A percentile compares a stretch with the other conserved stretches of the same genome.
phyloP scores from a whole-genome alignment of 2,888 invertebrate genomes.

The Cryptophagus acutangulus region DNA sequence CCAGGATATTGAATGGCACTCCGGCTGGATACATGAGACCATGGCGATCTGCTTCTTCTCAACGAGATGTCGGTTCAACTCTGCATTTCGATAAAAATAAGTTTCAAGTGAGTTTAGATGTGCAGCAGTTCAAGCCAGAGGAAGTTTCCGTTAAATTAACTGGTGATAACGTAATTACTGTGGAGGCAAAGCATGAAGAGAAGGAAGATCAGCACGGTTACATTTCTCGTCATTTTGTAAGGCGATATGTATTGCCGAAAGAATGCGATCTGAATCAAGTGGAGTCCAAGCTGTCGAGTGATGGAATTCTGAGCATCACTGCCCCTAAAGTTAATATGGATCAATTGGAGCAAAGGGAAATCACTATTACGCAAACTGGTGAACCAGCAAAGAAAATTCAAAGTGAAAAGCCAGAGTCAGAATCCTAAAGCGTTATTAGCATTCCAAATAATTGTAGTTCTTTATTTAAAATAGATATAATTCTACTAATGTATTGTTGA shows the following conservation, averaged over 20 bases:
- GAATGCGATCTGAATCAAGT: not conserved
- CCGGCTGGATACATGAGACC: too few relatives aligned
- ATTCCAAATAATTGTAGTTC: too few relatives aligned
- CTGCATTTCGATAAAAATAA: conserved; percentile 1
- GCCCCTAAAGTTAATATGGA: not conserved
- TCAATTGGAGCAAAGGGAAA: too few relatives aligned
- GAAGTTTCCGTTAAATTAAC: conserved; percentile 3
- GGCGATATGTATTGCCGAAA: conserved; percentile 5
- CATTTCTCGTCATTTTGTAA: conserved; percentile 1
- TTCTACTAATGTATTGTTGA: too few relatives aligned
- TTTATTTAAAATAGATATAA: too few relatives aligned
- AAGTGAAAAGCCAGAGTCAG: too few relatives aligned
- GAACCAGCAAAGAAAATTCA: too few relatives aligned
- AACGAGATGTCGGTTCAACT: conserved; percentile 3
- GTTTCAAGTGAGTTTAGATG: conserved; percentile 1
- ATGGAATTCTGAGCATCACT: conserved; percentile 3
- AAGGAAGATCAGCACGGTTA: conserved; percentile 2
- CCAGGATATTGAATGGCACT: too few relatives aligned
- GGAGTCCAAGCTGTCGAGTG: not conserved
- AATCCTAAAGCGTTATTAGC: too few relatives aligned
- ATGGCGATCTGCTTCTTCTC: conserved; percentile 2
- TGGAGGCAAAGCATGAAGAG: conserved; percentile 5
- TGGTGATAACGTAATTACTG: not conserved
- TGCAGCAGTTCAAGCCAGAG: conserved; percentile 2
- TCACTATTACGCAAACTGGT: too few relatives aligned